phyloP scores from a whole-genome alignment of 2,797 vertebrate species.

The Anomalospiza imberbis region DNA sequence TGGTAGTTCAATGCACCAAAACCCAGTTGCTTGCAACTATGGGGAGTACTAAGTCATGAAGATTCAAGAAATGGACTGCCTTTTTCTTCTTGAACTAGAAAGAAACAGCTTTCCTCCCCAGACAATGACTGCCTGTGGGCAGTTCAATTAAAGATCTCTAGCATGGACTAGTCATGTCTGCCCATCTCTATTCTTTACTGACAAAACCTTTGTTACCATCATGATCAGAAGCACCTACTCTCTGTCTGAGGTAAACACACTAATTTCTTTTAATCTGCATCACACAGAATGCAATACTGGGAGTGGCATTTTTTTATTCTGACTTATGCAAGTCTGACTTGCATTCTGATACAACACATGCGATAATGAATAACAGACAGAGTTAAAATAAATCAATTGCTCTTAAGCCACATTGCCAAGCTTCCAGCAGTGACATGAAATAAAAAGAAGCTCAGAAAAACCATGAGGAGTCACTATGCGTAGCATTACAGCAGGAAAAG shows the following conservation, averaged over 20 bases:
- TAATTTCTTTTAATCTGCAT: neutral
- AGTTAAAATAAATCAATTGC: neutral
- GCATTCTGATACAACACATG: neutral
- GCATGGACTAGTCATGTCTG: neutral
- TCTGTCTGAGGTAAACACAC: neutral
- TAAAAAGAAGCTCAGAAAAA: neutral
- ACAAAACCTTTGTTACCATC: neutral
- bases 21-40: neutral
- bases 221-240: neutral
- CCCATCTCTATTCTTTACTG: neutral
- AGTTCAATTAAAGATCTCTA: neutral
- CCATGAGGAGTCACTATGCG: neutral
- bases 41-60: accelerated
- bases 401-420: neutral
- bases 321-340: neutral
- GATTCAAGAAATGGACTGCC: neutral
- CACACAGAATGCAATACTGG: neutral
- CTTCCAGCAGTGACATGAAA: neutral
- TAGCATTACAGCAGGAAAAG: neutral
- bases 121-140: neutral
- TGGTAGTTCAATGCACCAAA: neutral
- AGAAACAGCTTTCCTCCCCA: neutral
- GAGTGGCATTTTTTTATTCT: neutral
- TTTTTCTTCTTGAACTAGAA: neutral
- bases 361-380: neutral